Evolutionary conservation across 92 coral and sea anemone species (phyloP).

Genomic region (Umimayanthus chanpuru): DNA sequence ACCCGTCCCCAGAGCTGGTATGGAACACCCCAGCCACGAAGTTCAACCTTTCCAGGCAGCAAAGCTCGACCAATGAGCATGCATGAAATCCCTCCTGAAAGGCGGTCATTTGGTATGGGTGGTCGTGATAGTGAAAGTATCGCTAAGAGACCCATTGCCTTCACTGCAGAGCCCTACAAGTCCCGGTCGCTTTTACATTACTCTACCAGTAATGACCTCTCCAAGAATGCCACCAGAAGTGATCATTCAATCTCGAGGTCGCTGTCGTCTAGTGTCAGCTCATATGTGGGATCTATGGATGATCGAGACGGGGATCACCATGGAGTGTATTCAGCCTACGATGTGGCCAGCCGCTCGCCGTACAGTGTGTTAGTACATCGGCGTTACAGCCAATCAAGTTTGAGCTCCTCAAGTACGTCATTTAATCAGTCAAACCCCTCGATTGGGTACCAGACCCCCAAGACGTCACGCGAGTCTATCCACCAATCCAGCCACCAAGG

Average conservation of each 20-base stretch:
- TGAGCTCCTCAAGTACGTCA: conserved; percentile 86
- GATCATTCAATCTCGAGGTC: conserved; percentile 52
- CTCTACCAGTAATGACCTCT: neutral
- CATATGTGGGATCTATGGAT: conserved; percentile 78
- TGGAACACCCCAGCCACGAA: conserved; percentile 53
- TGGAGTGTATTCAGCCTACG: conserved; percentile 87
- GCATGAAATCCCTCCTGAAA: conserved; percentile 62
- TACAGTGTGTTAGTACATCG: conserved; percentile 64
- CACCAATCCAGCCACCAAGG: conserved; percentile 26
- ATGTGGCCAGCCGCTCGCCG: conserved; percentile 81
- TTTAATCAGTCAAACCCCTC: conserved; percentile 75
- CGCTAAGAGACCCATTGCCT: neutral
- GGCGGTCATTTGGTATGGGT: neutral
- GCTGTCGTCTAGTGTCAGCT: conserved; percentile 79
- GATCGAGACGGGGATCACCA: conserved; percentile 79
- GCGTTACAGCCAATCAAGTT: conserved; percentile 84
- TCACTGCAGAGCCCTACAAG: conserved; percentile 41
- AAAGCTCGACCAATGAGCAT: conserved; percentile 71
- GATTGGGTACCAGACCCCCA: conserved; percentile 50
- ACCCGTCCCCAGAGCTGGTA: conserved; percentile 66
- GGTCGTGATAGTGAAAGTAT: neutral
- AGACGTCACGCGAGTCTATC: conserved; percentile 41
- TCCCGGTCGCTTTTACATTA: conserved; percentile 11
- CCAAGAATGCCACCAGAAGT: conserved; percentile 9
- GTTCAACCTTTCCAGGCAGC: conserved; percentile 3